These are phyloP conservation scores for Nothocercus nigrocapillus DNA, from an alignment of 2,113 vertebrate species.

Conservation along the genomic window DNA sequence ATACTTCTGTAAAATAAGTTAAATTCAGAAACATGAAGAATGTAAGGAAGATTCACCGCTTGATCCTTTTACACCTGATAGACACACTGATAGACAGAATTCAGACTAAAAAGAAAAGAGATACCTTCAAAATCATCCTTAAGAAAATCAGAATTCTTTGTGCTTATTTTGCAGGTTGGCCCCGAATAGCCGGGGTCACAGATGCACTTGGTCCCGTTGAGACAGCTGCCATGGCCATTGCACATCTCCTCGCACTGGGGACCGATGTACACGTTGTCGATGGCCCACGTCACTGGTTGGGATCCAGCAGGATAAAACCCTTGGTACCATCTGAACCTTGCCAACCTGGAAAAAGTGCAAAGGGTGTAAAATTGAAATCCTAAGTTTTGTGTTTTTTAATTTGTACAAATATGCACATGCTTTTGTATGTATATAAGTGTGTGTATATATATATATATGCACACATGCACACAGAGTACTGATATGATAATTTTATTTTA, in stretches of 20 bases:
- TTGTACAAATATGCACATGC: not conserved
- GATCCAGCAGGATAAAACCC: constrained; percentile 90
- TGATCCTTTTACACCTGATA: not conserved
- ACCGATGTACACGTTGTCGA: constrained; percentile 94
- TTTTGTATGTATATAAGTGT: not conserved
- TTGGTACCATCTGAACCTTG: constrained; percentile 98
- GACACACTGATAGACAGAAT: not conserved
- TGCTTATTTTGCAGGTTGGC: constrained; percentile 88
- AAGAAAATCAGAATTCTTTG: constrained; percentile 93
- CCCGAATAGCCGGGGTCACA: constrained; percentile 93
- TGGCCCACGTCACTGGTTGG: constrained; percentile 93
- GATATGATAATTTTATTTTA: constrained; percentile 1
- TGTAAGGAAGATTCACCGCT: not conserved
- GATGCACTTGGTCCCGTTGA: constrained; percentile 89
- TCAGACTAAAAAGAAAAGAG: not conserved
- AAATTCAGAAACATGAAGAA: not conserved
- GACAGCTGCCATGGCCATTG: constrained; percentile 90
- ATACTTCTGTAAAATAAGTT: not conserved
- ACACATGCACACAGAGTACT: not conserved
- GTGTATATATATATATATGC: not conserved
- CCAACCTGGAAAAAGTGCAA: constrained; percentile 79
- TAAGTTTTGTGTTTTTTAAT: not conserved
- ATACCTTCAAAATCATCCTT: constrained; percentile 99
- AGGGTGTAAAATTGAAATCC: not conserved
- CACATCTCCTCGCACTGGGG: constrained; percentile 98